Evolutionary conservation across 2,113 vertebrate genomes (phyloP).

Genomic region (Entomyzon cyanotis): DNA sequence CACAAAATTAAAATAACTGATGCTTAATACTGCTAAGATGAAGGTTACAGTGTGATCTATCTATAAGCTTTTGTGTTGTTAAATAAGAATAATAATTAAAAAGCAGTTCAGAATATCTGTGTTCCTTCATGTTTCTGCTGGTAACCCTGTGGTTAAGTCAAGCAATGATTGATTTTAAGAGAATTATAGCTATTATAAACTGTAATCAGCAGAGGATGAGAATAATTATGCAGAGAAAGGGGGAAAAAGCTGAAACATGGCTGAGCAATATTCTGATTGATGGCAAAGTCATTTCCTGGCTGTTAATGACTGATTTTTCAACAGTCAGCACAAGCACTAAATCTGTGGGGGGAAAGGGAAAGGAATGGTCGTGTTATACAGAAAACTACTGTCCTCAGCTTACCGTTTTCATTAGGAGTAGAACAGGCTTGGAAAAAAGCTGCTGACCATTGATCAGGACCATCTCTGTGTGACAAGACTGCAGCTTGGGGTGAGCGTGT

Average conservation of each 20-base stretch:
- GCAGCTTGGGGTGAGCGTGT: rapidly evolving
- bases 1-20: not conserved
- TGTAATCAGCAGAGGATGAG: constrained; percentile 78
- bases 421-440: not conserved
- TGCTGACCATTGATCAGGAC: rapidly evolving
- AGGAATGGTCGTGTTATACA: constrained; percentile 31
- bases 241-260: constrained; percentile 68
- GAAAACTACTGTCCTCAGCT: constrained; percentile 58
- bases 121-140: constrained; percentile 62
- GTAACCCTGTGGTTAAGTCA: constrained; percentile 71
- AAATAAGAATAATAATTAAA: constrained; percentile 55
- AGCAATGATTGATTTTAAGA: constrained; percentile 77
- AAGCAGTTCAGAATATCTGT: constrained; percentile 47
- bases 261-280: constrained; percentile 80
- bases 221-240: constrained; percentile 74
- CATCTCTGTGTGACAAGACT: not conserved
- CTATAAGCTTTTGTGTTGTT: not conserved
- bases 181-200: constrained; percentile 82
- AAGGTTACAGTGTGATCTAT: not conserved
- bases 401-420: constrained; percentile 15
- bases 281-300: constrained; percentile 79
- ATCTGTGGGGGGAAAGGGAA: constrained; percentile 48
- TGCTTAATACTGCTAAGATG: not conserved
- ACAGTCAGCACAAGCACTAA: constrained; percentile 71
- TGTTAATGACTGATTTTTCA: constrained; percentile 79